Evolutionary conservation across 2,113 vertebrate species (phyloP), one percentile per base, ranked within the genome.

Genomic region (Dicentrarchus labrax): DNA sequence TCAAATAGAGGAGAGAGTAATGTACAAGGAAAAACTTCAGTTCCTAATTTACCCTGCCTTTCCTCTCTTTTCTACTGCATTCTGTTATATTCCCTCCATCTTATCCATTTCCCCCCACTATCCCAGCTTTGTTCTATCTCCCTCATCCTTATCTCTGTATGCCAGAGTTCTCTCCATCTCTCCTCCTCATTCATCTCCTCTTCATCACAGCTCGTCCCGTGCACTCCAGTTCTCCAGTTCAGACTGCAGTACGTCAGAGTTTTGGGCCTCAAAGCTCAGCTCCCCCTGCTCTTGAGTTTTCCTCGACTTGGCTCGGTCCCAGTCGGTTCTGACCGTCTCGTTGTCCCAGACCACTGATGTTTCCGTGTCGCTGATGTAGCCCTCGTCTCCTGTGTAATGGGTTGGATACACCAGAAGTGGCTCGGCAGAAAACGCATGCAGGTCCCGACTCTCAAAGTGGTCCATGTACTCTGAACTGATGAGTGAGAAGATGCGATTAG

Each of bases 281-380:
- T 96, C 96, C 76, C 95, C 95, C 81, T 97, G 97, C 81, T 96
- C 95, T 41, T 94, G 92, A 74, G 96, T 97, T 87, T 98, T 97
- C 85, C 95, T 95, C 0, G 97, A 97, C 54, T 94, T 96, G 78
- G 95, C 95, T 0, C 97, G 93, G 90, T 98, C 97, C 97, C 97
- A 97, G 93, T 97, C 97, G 0, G 97, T 97, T 87, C 69, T 93
- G 22, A 96, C 62, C 0, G 80, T 93, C 81, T 97, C 96, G 0
- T 97, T 95, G 93, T 98, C 94, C 97, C 97, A 98, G 21, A 97
- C 92, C 0, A 96, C 97, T 0, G 97, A 98, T 15, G 97, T 98
- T 88, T 98, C 97, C 0, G 97, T 98, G 95, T 98, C 97, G 0
- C 97, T 98, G 78, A 98, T 90, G 73, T 98, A 98, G 1, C 97